Base-by-base conservation (phyloP, 2,113 vertebrate genomes). In the Turnix velox region DNA sequence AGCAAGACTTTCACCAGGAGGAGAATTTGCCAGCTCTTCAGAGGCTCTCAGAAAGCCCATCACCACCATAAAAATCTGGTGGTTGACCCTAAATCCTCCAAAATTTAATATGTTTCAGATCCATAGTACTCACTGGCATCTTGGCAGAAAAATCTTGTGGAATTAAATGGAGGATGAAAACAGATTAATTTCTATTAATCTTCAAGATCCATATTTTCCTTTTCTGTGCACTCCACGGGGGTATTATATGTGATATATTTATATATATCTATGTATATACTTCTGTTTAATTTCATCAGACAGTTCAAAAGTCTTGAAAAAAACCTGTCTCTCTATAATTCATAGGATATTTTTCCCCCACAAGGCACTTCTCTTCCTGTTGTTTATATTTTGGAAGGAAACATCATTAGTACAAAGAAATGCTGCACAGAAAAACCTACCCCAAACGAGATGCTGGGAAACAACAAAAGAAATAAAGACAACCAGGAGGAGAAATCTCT, bases 401-500 rank as follows among this genome's bases (percentile, higher is more conserved):
- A 76, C 11, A 6, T 54, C 6, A 5, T 39, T 23, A 85, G 80
- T 77, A 84, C 59, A 91, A 93, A 88, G 88, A 86, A 85, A 62
- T 12, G 46, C 63, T 72, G 25, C 39, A 85, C 16, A 68, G 57
- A 67, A 84, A 68, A 66, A n/a, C 14, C 68, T 62, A 73, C 48
- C 61, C 55, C 62, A n/a, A 51, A 90, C 90, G 76, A 92, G 76
- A 76, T 87, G n/a, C 58, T 84, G 72, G 58, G 81, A 76, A 72
- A 45, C 45, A 94, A 78, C 43, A 91, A 66, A 81, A 84, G 66
- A 91, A 93, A 84, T 39, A 23, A 95, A 81, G 51, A 86, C 63
- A 90, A 82, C 45, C 43, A 84, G 51, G 57, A 93, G 66, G 57
- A 71, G 88, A 88, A 79, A 80, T n/a, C 49, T 79, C 61, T 87